phyloP scores from a whole-genome alignment of 2,797 vertebrate species.

The Streptopelia turtur region DNA sequence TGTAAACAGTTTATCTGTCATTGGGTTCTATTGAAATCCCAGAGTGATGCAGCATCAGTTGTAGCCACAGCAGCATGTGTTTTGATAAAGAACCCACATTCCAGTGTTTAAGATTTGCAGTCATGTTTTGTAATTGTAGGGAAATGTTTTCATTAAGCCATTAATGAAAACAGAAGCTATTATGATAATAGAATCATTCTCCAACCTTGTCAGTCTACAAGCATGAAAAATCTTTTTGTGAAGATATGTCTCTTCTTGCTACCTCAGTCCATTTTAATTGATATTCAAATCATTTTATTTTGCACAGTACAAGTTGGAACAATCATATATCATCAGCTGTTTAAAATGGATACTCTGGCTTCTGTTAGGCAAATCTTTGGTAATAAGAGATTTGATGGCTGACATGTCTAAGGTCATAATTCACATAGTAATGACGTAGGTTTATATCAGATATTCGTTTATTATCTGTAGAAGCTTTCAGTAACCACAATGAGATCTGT shows the following conservation, averaged over 20 bases:
- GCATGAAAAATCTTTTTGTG: conserved; percentile 17
- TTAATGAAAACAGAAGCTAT: conserved; percentile 70
- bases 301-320: not conserved
- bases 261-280: conserved; percentile 34
- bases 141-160: conserved; percentile 66
- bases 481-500: not conserved
- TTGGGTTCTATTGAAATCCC: conserved; percentile 60
- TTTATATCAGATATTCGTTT: not conserved
- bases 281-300: conserved; percentile 2
- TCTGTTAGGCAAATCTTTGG: not conserved
- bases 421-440: not conserved
- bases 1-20: conserved; percentile 74
- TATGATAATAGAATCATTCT: conserved; percentile 49
- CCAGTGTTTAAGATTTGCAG: conserved; percentile 16
- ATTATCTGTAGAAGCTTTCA: not conserved
- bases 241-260: not conserved
- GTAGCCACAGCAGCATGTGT: not conserved
- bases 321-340: not conserved
- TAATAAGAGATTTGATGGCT: not conserved
- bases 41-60: not conserved
- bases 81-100: conserved; percentile 44
- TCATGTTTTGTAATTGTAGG: conserved; percentile 52
- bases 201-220: conserved; percentile 4
- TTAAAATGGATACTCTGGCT: not conserved
- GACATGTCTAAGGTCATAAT: not conserved